Evolutionary conservation across 1,140 invertebrate species (phyloP), one percentile per base, ranked within the genome.

Genomic region (Apis dorsata): DNA sequence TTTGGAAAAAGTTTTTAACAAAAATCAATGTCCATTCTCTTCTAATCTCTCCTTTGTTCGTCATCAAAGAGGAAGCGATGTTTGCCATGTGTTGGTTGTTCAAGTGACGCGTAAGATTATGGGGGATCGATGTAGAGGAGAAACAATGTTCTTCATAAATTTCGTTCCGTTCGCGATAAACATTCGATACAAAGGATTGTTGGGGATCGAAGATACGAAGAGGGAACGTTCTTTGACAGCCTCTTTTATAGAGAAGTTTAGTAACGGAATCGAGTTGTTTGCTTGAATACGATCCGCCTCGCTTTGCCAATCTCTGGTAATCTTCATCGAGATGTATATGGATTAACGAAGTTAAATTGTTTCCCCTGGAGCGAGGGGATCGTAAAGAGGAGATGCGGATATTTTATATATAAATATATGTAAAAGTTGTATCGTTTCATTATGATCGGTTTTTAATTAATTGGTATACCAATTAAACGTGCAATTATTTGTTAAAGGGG

Each of bases 31-130:
- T 44, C 24, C 66, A 17, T 53, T 24, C 15, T 28, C 9, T 44
- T 57, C 19, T 53, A 24, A 65, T 17, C 59, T 60, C 73, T 28
- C n/a, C 59, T 65, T 19, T 57, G 55, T 24, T 9, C 63, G 17
- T 19, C 24, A 28, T 7, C 55, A 76, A 76, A 81, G 68, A 13
- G 53, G 53, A 44, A n/a, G 19, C 65, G 59, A 53, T 79, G 85
- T 88, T 88, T 81, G 79, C 82, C 49, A 3, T 4, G 34, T 34
- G 71, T 84, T 88, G 69, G 66, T 77, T 28, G 53, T 17, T 21
- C 79, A 55, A 59, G 51, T 81, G 49, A 11, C 44, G 77, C 69
- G 69, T 78, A 79, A 24, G 12, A 88, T 87, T 87, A 87, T 71
- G 60, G 74, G 49, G 81, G 85, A 85, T 88, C 87, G 82, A 85